Conservation (phyloP, 2,888 invertebrate genomes). For the Belgica antarctica region DNA sequence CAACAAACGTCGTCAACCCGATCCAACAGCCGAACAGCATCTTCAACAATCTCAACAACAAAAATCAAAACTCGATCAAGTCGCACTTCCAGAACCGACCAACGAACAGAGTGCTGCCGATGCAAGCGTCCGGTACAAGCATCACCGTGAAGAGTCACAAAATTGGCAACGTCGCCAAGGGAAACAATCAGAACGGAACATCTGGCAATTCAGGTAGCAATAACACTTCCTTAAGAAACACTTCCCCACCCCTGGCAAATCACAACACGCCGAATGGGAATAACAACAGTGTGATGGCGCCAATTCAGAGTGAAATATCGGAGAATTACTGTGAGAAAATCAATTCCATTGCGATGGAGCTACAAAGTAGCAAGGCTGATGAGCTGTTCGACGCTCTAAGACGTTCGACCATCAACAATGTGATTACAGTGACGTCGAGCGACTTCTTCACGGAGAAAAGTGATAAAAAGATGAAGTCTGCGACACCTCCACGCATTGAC, state of each 20-base stretch:
- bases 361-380: slow-evolving; percentile 38
- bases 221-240: slow-evolving; percentile 29
- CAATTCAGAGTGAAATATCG: slow-evolving; percentile 44
- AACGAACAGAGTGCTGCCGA: slow-evolving; percentile 74
- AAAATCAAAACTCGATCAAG: slow-evolving; percentile 48
- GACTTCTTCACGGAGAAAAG: slow-evolving; percentile 15
- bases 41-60: slow-evolving; percentile 49
- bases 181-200: slow-evolving; percentile 54
- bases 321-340: slow-evolving; percentile 43
- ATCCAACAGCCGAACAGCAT: slow-evolving; percentile 59
- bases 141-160: slow-evolving; percentile 46
- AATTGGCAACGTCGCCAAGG: slow-evolving; percentile 46
- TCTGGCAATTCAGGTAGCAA: slow-evolving; percentile 46
- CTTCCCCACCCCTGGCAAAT: slow-evolving; percentile 13
- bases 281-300: slow-evolving; percentile 41
- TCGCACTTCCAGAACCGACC: slow-evolving; percentile 58
- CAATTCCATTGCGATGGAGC: slow-evolving; percentile 41
- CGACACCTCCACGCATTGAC: slow-evolving; percentile 3
- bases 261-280: slow-evolving; percentile 27
- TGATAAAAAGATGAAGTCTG: slow-evolving; percentile 17
- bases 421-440: slow-evolving; percentile 31
- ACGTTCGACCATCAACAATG: slow-evolving; percentile 36
- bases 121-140: slow-evolving; percentile 61
- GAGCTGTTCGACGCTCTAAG: slow-evolving; percentile 36
- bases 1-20: slow-evolving; percentile 71